phyloP scores from a whole-genome alignment of 2,888 invertebrate species.

The Penaeus monodon region DNA sequence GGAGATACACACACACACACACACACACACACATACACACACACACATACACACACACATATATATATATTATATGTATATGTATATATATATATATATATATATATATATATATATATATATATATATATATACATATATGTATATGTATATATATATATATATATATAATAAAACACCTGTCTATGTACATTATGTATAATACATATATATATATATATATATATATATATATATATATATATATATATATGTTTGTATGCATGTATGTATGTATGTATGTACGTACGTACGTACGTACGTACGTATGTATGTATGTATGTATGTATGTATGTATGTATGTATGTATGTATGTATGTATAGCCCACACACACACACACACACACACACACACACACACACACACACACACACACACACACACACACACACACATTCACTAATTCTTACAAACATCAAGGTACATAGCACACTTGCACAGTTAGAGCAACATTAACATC shows the following conservation, averaged over 20 bases:
- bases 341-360: no score
- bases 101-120: neutral
- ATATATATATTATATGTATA: no score
- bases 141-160: neutral
- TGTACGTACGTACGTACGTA: neutral
- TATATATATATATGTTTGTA: conserved; percentile 2
- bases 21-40: neutral
- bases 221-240: neutral
- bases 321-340: neutral
- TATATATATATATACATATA: neutral
- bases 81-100: neutral
- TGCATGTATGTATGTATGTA: conserved; percentile 3
- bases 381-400: no score
- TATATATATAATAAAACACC: neutral
- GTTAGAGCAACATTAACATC: no score
- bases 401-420: no score
- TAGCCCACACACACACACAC: no score
- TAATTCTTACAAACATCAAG: neutral
- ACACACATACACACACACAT: neutral
- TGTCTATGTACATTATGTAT: neutral
- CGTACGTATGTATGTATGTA: neutral
- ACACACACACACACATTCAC: neutral
- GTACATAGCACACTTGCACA: no score
- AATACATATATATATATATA: neutral
- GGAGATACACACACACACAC: neutral